Evolutionary conservation across 1,140 invertebrate genomes (phyloP), one percentile per base, ranked within the genome.

Genomic region (Episyrphus balteatus): DNA sequence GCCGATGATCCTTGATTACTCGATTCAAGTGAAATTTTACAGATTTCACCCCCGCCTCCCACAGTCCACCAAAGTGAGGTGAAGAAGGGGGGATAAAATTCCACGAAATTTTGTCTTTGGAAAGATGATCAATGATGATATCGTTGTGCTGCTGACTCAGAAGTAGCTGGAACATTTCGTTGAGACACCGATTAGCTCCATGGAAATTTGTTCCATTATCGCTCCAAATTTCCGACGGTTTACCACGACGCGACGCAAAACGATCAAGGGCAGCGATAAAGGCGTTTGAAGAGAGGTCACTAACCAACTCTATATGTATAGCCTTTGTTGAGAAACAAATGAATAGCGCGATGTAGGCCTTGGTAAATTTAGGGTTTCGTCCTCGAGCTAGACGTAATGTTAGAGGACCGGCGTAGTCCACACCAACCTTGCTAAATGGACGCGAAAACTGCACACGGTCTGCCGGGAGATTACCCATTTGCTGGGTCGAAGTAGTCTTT

Each of bases 351-450:
- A 46, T 32, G 49, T 57, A 37, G 53, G 31, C 34, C 47, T 49
- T 19, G 50, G 51, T 46, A 6, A 47, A 26, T 41, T 34, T 57
- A 7, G 17, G 21, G 5, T 30, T 34, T 7, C 44, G 26, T 3
- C 13, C 11, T 6, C 17, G 21, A 8, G 17, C 32, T 17, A 33
- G 13, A 21, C 37, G 32, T 7, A 59, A 47, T 47, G 52, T 39
- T 7, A 64, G 13, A 37, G 62, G 66, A 34, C 66, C 68, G 3
- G 59, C 59, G 38, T 63, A 69, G 49, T 71, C 66, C 1, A 65
- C 45, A 8, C 60, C 55, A 8, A 41, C 32, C 5, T 52, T 48
- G 21, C 48, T 10, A 49, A 70, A 69, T 9, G 62, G 54, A 38
- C 50, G 50, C 19, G 48, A 40, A 8, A 54, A 42, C 11, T 41